Base-by-base conservation (phyloP, 2,888 invertebrate genomes). In the Anarsia innoxiella region DNA sequence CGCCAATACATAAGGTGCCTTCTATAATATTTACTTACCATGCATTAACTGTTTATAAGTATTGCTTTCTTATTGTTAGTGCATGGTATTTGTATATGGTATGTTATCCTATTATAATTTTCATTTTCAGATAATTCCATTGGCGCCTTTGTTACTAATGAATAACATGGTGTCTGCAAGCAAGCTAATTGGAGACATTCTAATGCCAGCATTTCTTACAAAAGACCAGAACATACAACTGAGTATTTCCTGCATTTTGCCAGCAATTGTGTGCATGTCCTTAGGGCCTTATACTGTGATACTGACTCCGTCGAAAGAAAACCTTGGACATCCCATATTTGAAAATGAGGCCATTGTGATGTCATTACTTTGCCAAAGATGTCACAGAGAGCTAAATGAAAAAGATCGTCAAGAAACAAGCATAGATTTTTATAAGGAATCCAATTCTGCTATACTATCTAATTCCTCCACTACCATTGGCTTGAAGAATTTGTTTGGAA, bases 141-240 rank as follows among this genome's bases (percentile, higher is more conserved):
- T 80, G 19, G 67, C 68, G 42, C 76, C 80, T 15, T 54, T 82
- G 12, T 38, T 85, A 6, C 42, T 82, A 13, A 29, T 71, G 25
- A 77, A 62, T 40, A 75, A 75, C 53, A 54, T 64, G 3, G 53
- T 59, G 25, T 67, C 77, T 16, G 58, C 72, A 26, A 76, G 80
- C 43, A 82, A 75, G 53, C 45, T 83, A 5, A 74, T 85, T 27
- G 73, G 72, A 12, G 80, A 84, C 16, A 54, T 82, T 33, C 49
- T 85, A 6, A 69, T 83, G 58, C 80, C 83, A 39, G 74, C 72
- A 1, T 69, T 83, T 35, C 53, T 75, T 10, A 64, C 62, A 12
- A 82, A 76, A 52, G 57, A 77, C 28, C 23, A 41, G 29, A 56
- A 55, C 2, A 31, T 73, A n/a, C 78, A 80, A 41, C 59, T 50